Percentiles rank a stretch among this genome's conserved stretches.
Conservation (phyloP, 2,797 vertebrate genomes). For the Varecia variegata region DNA sequence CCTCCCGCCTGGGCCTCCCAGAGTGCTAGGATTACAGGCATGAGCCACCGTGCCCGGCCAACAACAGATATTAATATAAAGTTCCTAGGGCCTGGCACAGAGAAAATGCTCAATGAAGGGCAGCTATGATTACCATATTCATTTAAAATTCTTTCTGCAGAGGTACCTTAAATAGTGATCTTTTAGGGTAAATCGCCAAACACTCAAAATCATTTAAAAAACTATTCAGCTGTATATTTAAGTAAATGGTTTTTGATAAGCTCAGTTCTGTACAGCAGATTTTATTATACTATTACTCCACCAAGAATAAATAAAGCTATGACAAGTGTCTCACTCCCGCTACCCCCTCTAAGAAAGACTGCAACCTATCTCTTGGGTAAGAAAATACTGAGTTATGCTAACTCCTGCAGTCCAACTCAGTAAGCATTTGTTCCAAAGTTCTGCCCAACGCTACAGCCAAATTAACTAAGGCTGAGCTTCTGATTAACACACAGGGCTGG, state of each 20-base stretch:
- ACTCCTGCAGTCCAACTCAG: not conserved
- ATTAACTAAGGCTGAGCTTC: constrained; percentile 73
- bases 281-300: not conserved
- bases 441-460: not conserved
- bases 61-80: not conserved
- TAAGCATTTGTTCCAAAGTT: constrained; percentile 69
- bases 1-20: no score
- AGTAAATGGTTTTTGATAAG: not conserved
- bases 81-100: not conserved
- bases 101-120: not conserved
- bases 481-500: constrained; percentile 70
- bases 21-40: no score
- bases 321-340: not conserved
- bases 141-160: not conserved
- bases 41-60: no score
- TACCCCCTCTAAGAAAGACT: not conserved
- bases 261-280: not conserved
- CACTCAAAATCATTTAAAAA: constrained; percentile 4
- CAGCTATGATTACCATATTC: not conserved
- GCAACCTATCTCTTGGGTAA: not conserved
- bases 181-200: not conserved
- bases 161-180: not conserved
- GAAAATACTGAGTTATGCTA: not conserved
- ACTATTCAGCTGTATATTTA: not conserved
- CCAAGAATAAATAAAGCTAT: not conserved